These are phyloP conservation scores for Perodicticus potto DNA, from an alignment of 2,797 vertebrate species.

Conservation along the genomic window DNA sequence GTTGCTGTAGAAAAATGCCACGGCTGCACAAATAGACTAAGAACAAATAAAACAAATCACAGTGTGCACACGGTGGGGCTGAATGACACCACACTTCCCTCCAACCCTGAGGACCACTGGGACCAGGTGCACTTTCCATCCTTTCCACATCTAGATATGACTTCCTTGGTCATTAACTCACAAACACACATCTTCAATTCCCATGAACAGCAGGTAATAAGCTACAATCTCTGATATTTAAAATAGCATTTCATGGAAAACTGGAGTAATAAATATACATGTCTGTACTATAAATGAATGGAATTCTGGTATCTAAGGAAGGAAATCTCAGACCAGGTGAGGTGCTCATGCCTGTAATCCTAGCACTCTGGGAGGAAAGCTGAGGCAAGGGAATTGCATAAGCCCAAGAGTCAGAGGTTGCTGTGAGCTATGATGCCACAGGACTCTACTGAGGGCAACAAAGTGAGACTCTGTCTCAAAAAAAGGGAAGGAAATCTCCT, in stretches of 20 bases:
- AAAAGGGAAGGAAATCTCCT: background rate
- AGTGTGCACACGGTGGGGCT: fast-evolving
- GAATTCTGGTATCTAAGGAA: background rate
- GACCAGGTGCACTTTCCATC: fast-evolving
- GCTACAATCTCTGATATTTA: background rate
- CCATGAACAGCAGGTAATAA: fast-evolving
- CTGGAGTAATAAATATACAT: too few relatives aligned
- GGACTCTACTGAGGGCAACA: too few relatives aligned
- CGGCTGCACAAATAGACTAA: conserved; percentile 96
- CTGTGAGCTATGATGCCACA: too few relatives aligned
- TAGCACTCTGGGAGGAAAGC: too few relatives aligned
- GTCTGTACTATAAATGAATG: fast-evolving
- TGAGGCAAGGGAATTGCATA: too few relatives aligned
- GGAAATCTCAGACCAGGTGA: background rate
- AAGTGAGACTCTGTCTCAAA: too few relatives aligned
- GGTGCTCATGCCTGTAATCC: too few relatives aligned
- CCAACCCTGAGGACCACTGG: background rate
- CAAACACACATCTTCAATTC: background rate
- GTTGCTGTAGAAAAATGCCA: conserved; percentile 99
- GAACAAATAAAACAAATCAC: conserved; percentile 6
- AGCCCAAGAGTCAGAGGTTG: too few relatives aligned
- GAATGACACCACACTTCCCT: background rate
- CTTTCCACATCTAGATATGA: background rate
- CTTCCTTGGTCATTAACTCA: background rate
- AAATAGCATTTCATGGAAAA: background rate